phyloP scores from a whole-genome alignment of 1,140 invertebrate genomes.

The Thaumetopoea pityocampa region DNA sequence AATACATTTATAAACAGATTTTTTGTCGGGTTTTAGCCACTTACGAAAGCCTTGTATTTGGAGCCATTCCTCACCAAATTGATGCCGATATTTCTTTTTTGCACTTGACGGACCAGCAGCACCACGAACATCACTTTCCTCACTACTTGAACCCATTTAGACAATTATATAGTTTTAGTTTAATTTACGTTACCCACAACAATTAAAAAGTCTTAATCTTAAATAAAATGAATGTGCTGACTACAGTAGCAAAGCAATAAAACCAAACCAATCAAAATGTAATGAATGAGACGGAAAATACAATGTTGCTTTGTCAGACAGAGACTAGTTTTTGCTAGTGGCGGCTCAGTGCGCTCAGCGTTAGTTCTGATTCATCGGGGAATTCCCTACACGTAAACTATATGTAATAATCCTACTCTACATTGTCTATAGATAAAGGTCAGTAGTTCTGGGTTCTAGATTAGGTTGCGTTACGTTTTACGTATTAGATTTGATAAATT shows the following conservation, averaged over 20 bases:
- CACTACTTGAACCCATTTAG: no score
- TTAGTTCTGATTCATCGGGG: background rate
- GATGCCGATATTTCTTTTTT: no score
- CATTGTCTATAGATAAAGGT: background rate
- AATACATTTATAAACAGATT: background rate
- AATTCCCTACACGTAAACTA: background rate
- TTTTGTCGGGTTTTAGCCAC: no score
- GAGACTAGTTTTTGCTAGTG: background rate
- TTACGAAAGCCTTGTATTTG: background rate
- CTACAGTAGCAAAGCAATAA: no score
- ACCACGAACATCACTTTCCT: no score
- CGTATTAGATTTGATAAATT: background rate
- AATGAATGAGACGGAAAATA: background rate
- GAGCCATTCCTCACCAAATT: no score
- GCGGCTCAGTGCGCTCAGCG: background rate
- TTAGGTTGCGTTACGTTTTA: conserved; percentile 1
- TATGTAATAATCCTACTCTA: background rate
- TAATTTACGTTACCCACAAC: no score
- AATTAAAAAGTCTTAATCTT: no score
- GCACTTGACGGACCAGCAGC: no score
- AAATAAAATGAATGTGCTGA: no score
- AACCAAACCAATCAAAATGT: conserved; percentile 1
- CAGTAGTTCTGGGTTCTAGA: background rate
- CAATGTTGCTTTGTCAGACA: background rate
- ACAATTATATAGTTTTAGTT: no score